These are phyloP conservation scores for Ditula angustiorana DNA, from an alignment of 2,888 invertebrate species.

Conservation along the genomic window DNA sequence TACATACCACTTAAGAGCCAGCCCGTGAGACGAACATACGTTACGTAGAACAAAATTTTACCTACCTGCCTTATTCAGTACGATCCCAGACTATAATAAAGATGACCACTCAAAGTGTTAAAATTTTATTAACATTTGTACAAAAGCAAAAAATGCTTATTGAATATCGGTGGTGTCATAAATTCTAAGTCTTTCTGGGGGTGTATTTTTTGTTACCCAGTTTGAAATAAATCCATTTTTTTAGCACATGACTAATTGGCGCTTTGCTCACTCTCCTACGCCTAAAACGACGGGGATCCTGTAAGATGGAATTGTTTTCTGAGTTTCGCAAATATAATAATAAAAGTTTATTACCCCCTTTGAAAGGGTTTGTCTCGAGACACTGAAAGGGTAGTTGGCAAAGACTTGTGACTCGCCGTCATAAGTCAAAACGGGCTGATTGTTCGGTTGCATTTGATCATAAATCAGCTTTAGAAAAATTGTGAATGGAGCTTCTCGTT, in stretches of 20 bases:
- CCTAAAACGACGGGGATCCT: slow-evolving; percentile 67
- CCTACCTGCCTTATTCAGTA: slow-evolving; percentile 52
- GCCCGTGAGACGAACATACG: slow-evolving; percentile 13
- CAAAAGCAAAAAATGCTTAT: slow-evolving; percentile 70
- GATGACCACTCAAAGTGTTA: slow-evolving; percentile 72
- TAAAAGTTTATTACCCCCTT: slow-evolving; percentile 83
- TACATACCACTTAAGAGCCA: slow-evolving; percentile 28
- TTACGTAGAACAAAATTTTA: slow-evolving; percentile 43
- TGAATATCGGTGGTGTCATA: slow-evolving; percentile 67
- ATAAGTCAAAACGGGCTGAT: slow-evolving; percentile 77
- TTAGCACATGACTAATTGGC: slow-evolving; percentile 78
- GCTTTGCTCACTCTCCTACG: slow-evolving; percentile 53
- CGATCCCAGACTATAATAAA: slow-evolving; percentile 51
- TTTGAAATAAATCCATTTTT: slow-evolving; percentile 71
- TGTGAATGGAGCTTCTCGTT: slow-evolving; percentile 69
- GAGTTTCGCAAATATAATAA: slow-evolving; percentile 83
- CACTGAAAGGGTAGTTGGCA: slow-evolving; percentile 78
- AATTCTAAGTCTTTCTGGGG: slow-evolving; percentile 66
- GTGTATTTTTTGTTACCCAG: slow-evolving; percentile 70
- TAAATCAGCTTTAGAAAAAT: slow-evolving; percentile 80
- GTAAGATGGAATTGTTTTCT: slow-evolving; percentile 69
- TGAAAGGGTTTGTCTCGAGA: slow-evolving; percentile 79
- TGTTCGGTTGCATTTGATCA: slow-evolving; percentile 80
- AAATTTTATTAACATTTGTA: slow-evolving; percentile 74
- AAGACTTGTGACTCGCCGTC: slow-evolving; percentile 65